Evolutionary conservation across 2,888 invertebrate species (phyloP).

Genomic region (Hypercompe scribonia): DNA sequence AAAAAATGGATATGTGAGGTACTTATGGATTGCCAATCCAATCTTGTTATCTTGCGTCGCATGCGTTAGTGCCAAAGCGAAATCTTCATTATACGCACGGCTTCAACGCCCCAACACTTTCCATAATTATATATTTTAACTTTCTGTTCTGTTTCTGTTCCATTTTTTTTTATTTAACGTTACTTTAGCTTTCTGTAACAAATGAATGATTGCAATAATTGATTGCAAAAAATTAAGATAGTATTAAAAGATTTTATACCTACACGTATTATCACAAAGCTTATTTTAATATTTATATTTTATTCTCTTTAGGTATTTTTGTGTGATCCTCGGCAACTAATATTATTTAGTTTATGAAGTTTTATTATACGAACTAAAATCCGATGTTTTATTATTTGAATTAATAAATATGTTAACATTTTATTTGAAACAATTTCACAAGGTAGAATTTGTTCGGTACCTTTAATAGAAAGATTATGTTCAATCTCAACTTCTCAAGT

Average conservation of each 20-base stretch:
- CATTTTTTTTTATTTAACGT: no score
- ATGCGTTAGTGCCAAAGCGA: conserved; percentile 23
- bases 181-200: no score
- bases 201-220: no score
- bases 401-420: conserved; percentile 9
- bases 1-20: conserved; percentile 31
- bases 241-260: no score
- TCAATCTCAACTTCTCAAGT: conserved; percentile 26
- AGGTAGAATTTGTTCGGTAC: conserved; percentile 17
- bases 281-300: background rate
- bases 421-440: conserved; percentile 6
- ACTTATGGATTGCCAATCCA: conserved; percentile 35
- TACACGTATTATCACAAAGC: background rate
- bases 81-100: conserved; percentile 18
- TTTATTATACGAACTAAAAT: background rate
- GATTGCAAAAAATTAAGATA: no score
- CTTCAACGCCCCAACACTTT: conserved; percentile 14
- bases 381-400: background rate
- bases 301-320: background rate
- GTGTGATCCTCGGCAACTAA: background rate
- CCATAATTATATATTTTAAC: conserved; percentile 1
- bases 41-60: conserved; percentile 28
- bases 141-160: no score
- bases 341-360: background rate
- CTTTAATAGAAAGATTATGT: conserved; percentile 32